Conservation (phyloP, 2,113 vertebrate genomes). For the Panthera tigris region DNA sequence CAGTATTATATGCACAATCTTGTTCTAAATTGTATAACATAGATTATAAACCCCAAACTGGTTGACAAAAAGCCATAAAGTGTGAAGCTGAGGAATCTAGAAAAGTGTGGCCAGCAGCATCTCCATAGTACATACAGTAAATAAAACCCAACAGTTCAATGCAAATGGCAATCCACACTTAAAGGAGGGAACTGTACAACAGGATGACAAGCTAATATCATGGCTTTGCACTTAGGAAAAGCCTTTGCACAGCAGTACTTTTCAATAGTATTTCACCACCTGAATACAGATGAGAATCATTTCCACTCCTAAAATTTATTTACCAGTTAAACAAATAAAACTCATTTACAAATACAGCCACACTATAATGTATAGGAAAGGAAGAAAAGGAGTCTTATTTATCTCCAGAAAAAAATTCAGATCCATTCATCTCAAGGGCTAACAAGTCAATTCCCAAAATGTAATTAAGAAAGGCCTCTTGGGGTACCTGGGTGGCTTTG, state of each 20-base stretch:
- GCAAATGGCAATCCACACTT: neutral
- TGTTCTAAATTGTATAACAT: neutral
- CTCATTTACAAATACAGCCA: neutral
- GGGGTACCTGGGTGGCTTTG: neutral
- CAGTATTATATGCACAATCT: neutral
- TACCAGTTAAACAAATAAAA: neutral
- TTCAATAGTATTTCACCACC: neutral
- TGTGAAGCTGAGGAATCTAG: neutral
- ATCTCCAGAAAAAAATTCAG: neutral
- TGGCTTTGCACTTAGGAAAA: neutral
- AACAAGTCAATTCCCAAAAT: neutral
- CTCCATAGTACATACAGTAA: neutral
- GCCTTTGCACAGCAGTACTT: neutral
- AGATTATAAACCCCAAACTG: neutral
- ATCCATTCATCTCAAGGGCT: neutral
- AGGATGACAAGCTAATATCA: neutral
- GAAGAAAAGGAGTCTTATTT: neutral
- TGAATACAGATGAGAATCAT: neutral
- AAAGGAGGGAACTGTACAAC: neutral
- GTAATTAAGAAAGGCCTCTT: neutral
- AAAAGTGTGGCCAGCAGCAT: neutral
- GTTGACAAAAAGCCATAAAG: neutral
- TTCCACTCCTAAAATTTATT: constrained; percentile 11
- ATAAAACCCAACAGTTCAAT: neutral
- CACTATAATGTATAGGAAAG: neutral